These are phyloP conservation scores for Hemitrygon akajei DNA, from an alignment of 2,797 vertebrate genomes.

Conservation along the genomic window DNA sequence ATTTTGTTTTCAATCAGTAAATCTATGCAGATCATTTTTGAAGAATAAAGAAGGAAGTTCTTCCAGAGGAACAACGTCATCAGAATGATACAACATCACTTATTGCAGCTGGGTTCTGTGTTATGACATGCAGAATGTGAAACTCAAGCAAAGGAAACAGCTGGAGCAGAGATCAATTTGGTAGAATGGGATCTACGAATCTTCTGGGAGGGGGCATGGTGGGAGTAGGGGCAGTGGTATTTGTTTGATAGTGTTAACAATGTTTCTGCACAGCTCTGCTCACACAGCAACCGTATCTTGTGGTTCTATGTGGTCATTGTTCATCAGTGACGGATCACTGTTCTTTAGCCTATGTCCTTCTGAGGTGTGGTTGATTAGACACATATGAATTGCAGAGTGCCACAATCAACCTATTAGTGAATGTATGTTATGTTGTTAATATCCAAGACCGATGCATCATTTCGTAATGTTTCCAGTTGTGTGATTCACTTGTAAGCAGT, in stretches of 20 bases:
- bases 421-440: conserved; percentile 19
- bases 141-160: conserved; percentile 16
- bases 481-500: conserved; percentile 17
- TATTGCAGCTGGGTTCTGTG: not conserved
- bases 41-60: conserved; percentile 33
- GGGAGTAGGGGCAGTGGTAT: not conserved
- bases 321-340: conserved; percentile 15
- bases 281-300: not conserved
- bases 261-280: conserved; percentile 22
- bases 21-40: conserved; percentile 50
- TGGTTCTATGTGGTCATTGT: conserved; percentile 6
- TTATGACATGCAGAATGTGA: not conserved
- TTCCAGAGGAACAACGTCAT: conserved; percentile 21
- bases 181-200: not conserved
- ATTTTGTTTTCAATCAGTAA: conserved; percentile 55
- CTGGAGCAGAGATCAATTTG: conserved; percentile 14
- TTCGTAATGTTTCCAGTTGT: conserved; percentile 3
- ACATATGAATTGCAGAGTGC: not conserved
- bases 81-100: not conserved
- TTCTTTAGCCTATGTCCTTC: not conserved
- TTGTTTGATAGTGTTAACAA: conserved; percentile 15
- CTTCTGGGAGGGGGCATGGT: not conserved
- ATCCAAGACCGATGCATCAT: not conserved
- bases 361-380: not conserved
- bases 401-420: conserved; percentile 10